Base-by-base conservation (phyloP, 2,888 invertebrate genomes). In the Drosophila pullipes region DNA sequence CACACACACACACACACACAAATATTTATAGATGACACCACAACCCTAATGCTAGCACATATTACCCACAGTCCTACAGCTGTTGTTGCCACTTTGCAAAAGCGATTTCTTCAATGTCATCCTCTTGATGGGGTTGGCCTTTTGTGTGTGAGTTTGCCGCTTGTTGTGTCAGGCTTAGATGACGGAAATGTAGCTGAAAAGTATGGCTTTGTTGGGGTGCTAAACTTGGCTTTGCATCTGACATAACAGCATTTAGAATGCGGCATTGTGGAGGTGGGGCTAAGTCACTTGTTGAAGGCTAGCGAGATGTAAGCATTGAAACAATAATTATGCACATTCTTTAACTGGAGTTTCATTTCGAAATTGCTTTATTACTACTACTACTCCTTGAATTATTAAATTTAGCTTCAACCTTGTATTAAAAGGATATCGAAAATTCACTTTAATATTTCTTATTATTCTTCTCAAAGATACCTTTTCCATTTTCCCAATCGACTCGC, bases 171-270 rank as follows among this genome's bases (percentile, higher is more conserved):
- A 58, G 66, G 61, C 41, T 65, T 84, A 67, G 74, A 66, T 85
- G 76, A 76, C 73, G 81, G 74, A 83, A 90, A 90, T 85, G 89
- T 90, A 88, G 85, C 89, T 90, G 90, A 85, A 85, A 85, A 85
- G 66, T 88, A 73, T 70, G 74, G 88, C 90, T 83, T 84, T 81
- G 68, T 65, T 52, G 50, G 33, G 61, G 83, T 59, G 83, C 71
- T 84, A 77, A 82, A 83, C 85, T 84, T 84, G 90, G 77, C 85
- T 89, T 85, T 85, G 76, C 83, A 85, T 80, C 71, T 79, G 89
- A 89, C 87, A 89, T 53, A 69, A 72, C 52, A 71, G 35, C 65
- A 55, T 61, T 62, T 55, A 52, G 22, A 37, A 59, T 58, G 65
- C 41, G 4, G 49, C 22, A 31, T 22, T 3, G 13, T 10, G 28